phyloP scores from a whole-genome alignment of 2,113 vertebrate species.

The Dryoscopus gambensis region DNA sequence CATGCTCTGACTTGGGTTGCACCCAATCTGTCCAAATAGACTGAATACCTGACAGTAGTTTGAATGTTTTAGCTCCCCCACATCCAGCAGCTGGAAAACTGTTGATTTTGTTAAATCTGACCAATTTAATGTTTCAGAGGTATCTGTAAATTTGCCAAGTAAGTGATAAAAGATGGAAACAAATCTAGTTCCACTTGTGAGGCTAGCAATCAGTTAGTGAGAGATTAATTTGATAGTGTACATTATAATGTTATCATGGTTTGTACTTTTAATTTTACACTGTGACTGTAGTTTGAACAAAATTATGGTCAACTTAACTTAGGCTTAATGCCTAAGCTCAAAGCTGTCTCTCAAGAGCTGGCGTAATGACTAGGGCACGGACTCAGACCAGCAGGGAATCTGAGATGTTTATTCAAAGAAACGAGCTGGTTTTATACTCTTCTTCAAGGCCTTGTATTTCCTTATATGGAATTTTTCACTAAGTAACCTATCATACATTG shows the following conservation, averaged over 20 bases:
- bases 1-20: background rate
- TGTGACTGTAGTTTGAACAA: background rate
- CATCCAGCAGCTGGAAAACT: background rate
- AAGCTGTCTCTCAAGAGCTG: background rate
- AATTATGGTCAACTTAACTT: background rate
- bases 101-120: background rate
- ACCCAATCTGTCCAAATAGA: background rate
- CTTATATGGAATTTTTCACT: background rate
- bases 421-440: background rate
- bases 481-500: background rate
- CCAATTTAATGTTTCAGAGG: background rate
- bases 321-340: background rate
- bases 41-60: background rate
- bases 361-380: background rate
- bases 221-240: background rate
- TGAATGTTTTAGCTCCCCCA: background rate
- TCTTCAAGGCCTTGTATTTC: background rate
- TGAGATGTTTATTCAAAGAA: background rate
- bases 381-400: background rate
- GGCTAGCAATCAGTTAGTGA: background rate
- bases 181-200: background rate
- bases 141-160: background rate
- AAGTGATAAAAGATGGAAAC: background rate
- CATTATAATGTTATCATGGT: background rate
- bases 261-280: background rate